phyloP scores from a whole-genome alignment of 2,888 invertebrate species.

The Aradus depressus region DNA sequence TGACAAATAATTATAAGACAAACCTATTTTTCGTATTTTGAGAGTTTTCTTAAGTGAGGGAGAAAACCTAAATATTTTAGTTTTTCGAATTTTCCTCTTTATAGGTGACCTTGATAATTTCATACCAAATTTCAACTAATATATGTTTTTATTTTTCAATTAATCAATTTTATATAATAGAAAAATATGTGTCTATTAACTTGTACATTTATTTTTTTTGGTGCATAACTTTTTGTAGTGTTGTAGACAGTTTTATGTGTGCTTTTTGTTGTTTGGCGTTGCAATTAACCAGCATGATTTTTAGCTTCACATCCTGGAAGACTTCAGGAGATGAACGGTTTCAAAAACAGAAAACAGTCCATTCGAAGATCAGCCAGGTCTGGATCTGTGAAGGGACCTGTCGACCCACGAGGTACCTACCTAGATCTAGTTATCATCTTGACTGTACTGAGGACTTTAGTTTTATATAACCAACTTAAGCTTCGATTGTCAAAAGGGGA shows the following conservation, averaged over 20 bases:
- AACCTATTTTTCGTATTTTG: no score
- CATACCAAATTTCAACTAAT: neutral
- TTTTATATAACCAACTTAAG: no score
- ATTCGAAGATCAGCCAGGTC: constrained; percentile 66
- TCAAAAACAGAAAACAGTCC: constrained; percentile 64
- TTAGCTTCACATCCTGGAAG: constrained; percentile 53
- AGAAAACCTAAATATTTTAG: no score
- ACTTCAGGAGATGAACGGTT: constrained; percentile 53
- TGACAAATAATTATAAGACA: no score
- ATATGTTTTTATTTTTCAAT: neutral
- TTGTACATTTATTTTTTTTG: constrained; percentile 1
- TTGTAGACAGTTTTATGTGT: constrained; percentile 13
- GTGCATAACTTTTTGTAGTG: neutral
- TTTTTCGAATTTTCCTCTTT: constrained; percentile 9
- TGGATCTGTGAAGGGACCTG: constrained; percentile 46
- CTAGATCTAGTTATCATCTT: no score
- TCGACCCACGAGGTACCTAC: constrained; percentile 44
- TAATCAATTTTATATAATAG: neutral
- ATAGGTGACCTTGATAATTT: neutral
- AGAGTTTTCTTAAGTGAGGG: no score
- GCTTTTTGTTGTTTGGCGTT: constrained; percentile 8
- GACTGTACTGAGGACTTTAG: no score
- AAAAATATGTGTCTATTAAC: neutral
- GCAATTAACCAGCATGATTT: constrained; percentile 24
- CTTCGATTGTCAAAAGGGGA: no score